Evolutionary conservation across 2,888 invertebrate genomes (phyloP).

Genomic region (Helleia helle): DNA sequence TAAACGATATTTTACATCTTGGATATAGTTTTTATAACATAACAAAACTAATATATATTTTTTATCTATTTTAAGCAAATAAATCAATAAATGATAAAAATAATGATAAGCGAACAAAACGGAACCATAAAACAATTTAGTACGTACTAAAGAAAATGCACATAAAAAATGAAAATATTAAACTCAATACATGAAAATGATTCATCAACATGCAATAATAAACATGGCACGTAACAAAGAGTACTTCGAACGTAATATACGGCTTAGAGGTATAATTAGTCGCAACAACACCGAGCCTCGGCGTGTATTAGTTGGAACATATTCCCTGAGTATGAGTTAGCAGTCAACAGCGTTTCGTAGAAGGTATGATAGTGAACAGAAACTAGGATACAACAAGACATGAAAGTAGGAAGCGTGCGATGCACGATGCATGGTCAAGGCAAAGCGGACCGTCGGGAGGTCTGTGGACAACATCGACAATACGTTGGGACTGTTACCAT

Average conservation of each 20-base stretch:
- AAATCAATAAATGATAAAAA: no score
- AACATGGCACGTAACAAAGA: background rate
- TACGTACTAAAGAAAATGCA: background rate
- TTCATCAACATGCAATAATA: background rate
- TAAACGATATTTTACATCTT: no score
- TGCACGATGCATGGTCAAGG: constrained; percentile 57
- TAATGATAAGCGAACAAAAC: background rate
- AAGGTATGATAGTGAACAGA: constrained; percentile 9
- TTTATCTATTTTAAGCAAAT: background rate
- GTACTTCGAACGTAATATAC: background rate
- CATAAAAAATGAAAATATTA: background rate
- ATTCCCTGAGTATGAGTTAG: background rate
- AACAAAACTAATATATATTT: background rate
- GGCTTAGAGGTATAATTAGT: background rate
- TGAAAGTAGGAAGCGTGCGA: constrained; percentile 56
- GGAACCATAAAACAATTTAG: background rate
- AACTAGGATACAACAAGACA: constrained; percentile 28
- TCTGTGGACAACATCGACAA: constrained; percentile 53
- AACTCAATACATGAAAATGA: background rate
- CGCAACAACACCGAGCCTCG: constrained; percentile 1
- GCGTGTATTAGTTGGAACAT: background rate
- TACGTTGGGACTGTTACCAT: constrained; percentile 84
- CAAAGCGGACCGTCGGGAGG: constrained; percentile 56
- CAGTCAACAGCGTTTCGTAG: background rate
- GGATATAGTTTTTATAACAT: no score